Evolutionary conservation across 2,113 vertebrate species (phyloP), one percentile per base, ranked within the genome.

Genomic region (Girardinichthys multiradiatus): DNA sequence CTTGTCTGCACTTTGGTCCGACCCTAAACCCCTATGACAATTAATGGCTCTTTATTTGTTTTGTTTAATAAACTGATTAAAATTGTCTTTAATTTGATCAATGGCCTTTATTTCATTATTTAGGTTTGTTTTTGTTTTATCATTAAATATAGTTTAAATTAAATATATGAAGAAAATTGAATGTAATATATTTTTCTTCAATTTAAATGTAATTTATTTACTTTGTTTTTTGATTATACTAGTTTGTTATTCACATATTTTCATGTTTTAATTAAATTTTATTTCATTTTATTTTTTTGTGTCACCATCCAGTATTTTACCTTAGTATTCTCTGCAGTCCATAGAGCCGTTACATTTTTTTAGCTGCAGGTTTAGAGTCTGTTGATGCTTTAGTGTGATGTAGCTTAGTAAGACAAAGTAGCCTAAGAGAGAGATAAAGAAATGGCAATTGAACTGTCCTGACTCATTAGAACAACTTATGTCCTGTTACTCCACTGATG

Each of bases 391-490:
- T 61, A 57, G 17, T 66, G 13, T 51, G 79, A 79, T 64, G 74
- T 60, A 39, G 68, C 68, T 61, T 17, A 24, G 58, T 48, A 54
- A 62, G 70, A 58, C 66, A 17, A 42, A 64, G 65, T 51, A 59
- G 64, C 64, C 66, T 69, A 19, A 80, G 70, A 24, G 48, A 4
- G 9, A n/a, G 2, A 48, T 17, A 69, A 64, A 66, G 74, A 63
- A 66, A 80, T 63, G 63, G 73, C 78, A 70, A 81, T 83, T 84
- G 69, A 88, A 31, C 72, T 82, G 86, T 88, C 86, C 79, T 70
- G 39, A 84, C 63, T 70, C 67, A 78, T 88, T 88, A 87, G 75
- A 79, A 83, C 67, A 79, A 84, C 80, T 76, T 61, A 31, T 42
- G 33, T 79, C 64, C 39, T 39, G 51, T 69, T 80, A 45, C 68